Evolutionary conservation across 2,888 invertebrate species (phyloP).

Genomic region (Octodonta nipae): DNA sequence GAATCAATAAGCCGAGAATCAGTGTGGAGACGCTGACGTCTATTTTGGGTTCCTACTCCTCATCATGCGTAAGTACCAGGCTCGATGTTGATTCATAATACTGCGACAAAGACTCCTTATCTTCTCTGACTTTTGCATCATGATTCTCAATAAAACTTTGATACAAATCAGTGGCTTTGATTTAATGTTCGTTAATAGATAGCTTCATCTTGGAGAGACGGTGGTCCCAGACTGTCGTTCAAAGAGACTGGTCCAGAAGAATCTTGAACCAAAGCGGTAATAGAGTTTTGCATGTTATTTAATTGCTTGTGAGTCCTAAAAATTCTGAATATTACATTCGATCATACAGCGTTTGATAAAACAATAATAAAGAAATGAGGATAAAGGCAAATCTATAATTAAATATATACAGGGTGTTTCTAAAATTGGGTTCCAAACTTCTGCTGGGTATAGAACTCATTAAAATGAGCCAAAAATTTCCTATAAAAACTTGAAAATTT

Average conservation of each 20-base stretch:
- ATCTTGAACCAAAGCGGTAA: conserved; percentile 40
- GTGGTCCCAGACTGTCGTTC: conserved; percentile 31
- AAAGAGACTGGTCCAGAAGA: conserved; percentile 33
- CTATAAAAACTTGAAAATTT: too few species aligned
- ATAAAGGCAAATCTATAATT: too few species aligned
- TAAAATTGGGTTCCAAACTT: too few species aligned
- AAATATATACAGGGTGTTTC: too few species aligned
- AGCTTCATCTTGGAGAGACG: conserved; percentile 31
- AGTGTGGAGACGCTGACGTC: conserved; percentile 31
- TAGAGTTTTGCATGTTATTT: conserved; percentile 34
- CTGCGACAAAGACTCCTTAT: conserved; percentile 20
- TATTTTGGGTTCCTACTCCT: conserved; percentile 27
- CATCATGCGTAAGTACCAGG: conserved; percentile 29
- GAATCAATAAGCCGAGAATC: conserved; percentile 37
- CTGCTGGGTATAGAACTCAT: too few species aligned
- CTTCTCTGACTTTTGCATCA: conserved; percentile 13
- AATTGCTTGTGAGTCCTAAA: too few species aligned
- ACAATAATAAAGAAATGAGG: too few species aligned
- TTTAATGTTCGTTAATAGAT: conserved; percentile 7
- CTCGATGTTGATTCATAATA: conserved; percentile 33
- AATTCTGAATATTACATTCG: too few species aligned
- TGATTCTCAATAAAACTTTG: conserved; percentile 6
- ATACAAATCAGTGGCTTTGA: neutral
- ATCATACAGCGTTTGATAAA: too few species aligned
- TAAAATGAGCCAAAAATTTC: too few species aligned